Evolutionary conservation across 2,888 invertebrate species (phyloP).

Genomic region (Micoletzkya japonica): DNA sequence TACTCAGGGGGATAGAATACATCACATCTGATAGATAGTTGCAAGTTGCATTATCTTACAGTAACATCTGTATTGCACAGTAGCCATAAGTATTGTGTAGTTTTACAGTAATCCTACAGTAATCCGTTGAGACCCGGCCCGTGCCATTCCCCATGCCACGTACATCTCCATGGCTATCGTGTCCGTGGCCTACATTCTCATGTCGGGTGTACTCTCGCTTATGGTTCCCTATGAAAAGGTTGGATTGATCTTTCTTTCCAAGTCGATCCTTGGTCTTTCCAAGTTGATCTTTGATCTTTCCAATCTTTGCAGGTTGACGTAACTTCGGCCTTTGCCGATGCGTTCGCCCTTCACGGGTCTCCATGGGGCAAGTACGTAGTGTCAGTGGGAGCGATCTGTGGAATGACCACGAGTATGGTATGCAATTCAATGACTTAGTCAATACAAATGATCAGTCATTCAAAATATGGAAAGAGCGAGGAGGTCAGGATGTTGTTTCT

Average conservation of each 20-base stretch:
- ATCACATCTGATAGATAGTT: too few species aligned
- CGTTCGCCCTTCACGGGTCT: conserved; percentile 77
- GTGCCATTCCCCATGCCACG: conserved; percentile 65
- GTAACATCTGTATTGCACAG: too few species aligned
- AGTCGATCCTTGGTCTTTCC: too few species aligned
- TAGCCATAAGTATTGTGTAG: too few species aligned
- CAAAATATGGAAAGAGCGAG: too few species aligned
- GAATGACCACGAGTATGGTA: conserved; percentile 75
- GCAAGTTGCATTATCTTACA: neutral
- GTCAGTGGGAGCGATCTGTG: conserved; percentile 79
- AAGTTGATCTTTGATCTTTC: too few species aligned
- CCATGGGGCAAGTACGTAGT: conserved; percentile 79
- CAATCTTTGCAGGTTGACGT: conserved; percentile 37
- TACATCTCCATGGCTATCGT: conserved; percentile 53
- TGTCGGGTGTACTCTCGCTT: conserved; percentile 87
- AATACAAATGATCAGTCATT: too few species aligned
- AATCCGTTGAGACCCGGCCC: conserved; percentile 36
- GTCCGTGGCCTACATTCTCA: conserved; percentile 70
- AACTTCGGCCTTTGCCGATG: conserved; percentile 71
- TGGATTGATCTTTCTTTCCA: neutral
- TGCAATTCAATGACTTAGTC: too few species aligned
- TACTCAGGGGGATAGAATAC: neutral
- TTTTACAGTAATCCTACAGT: too few species aligned
- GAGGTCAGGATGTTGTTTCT: too few species aligned
- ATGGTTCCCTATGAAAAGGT: conserved; percentile 76